Conservation (phyloP, 35 echinoderm and acorn worm species). For the Ophioderma brevispina region DNA sequence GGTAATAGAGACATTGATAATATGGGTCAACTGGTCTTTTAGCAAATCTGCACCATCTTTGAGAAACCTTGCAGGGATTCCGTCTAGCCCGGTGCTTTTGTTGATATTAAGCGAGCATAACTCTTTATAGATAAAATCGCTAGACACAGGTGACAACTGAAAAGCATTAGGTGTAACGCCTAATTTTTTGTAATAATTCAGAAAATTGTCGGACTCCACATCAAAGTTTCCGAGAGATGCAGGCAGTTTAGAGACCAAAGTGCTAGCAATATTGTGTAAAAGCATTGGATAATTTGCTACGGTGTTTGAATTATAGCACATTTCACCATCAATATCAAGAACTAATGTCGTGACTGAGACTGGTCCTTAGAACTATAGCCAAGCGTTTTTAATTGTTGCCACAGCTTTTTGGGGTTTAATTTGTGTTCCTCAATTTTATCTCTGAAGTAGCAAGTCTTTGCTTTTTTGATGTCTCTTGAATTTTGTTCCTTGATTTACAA, state of each 20-base stretch:
- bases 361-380: neutral
- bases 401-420: neutral
- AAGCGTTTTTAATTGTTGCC: neutral
- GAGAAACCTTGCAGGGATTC: neutral
- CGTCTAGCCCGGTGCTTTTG: neutral
- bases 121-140: neutral
- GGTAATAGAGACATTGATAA: neutral
- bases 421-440: neutral
- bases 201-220: neutral
- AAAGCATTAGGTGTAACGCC: neutral
- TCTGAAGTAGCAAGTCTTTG: neutral
- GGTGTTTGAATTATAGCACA: neutral
- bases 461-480: neutral
- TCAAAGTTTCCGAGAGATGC: neutral
- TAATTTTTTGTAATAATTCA: neutral
- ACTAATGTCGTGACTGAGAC: neutral
- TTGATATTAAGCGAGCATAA: neutral
- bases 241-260: too few relatives aligned
- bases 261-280: neutral
- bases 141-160: too few relatives aligned
- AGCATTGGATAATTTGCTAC: neutral
- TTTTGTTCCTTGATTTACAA: neutral
- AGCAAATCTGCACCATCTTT: neutral
- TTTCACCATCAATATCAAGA: neutral
- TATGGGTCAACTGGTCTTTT: too few relatives aligned